phyloP scores from a whole-genome alignment of 2,797 vertebrate genomes.

The Chelonia mydas region DNA sequence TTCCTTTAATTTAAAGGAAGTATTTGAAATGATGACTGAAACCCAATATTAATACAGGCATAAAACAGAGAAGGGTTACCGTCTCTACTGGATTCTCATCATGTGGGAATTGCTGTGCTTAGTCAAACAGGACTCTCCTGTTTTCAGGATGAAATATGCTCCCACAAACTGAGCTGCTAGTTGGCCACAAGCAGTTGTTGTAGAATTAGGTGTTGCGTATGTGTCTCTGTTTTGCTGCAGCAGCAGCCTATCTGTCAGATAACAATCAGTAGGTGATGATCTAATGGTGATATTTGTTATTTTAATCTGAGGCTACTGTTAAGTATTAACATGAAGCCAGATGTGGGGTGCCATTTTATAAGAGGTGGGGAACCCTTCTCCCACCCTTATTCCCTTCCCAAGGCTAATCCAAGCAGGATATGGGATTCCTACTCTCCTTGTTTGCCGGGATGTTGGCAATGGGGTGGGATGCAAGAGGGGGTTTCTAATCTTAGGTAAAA shows the following conservation, averaged over 20 bases:
- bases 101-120: not conserved
- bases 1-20: conserved; percentile 18
- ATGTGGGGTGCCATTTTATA: not conserved
- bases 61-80: conserved; percentile 27
- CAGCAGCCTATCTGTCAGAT: not conserved
- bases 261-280: not conserved
- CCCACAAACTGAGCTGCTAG: not conserved
- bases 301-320: not conserved
- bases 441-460: not conserved
- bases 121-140: not conserved
- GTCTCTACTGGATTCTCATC: not conserved
- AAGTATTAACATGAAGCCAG: not conserved
- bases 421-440: not conserved
- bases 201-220: not conserved
- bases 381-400: not conserved
- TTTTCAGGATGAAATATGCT: not conserved
- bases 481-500: not conserved
- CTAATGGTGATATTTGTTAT: not conserved
- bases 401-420: not conserved
- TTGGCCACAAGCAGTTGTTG: not conserved
- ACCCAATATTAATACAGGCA: not conserved
- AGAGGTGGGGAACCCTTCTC: not conserved
- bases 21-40: conserved; percentile 22
- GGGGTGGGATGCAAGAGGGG: not conserved
- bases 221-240: not conserved